phyloP scores from a whole-genome alignment of 2,113 vertebrate genomes.

The Otis tarda region DNA sequence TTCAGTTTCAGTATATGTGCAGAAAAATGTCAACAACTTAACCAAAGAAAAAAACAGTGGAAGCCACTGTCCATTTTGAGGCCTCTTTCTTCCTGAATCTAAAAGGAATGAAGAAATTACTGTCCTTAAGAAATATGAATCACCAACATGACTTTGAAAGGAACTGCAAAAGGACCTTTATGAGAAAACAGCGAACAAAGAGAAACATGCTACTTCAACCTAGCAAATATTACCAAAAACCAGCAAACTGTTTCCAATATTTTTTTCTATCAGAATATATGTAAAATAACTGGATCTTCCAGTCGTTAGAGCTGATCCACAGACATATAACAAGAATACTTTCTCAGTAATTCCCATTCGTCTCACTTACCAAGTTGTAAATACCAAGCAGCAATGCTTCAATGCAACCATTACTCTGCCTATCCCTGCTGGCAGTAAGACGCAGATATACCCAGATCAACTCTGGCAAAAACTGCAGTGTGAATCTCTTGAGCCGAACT shows the following conservation, averaged over 20 bases:
- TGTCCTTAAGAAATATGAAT: not conserved
- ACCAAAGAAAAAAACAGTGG: not conserved
- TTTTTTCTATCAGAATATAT: not conserved
- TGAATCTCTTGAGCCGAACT: conserved; percentile 91
- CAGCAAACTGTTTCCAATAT: not conserved
- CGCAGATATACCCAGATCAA: conserved; percentile 95
- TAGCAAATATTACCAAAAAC: not conserved
- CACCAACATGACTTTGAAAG: not conserved
- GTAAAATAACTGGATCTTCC: not conserved
- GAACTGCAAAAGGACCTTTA: not conserved
- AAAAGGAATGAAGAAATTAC: not conserved
- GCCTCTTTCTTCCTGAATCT: not conserved
- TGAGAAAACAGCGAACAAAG: not conserved
- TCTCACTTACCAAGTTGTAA: conserved; percentile 91
- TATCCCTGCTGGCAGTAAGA: conserved; percentile 89
- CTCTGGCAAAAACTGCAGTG: conserved; percentile 94
- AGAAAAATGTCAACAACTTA: not conserved
- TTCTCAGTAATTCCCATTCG: not conserved
- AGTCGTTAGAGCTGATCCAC: not conserved
- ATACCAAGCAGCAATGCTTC: conserved; percentile 95
- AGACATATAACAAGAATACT: not conserved
- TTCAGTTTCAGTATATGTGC: not conserved
- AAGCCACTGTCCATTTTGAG: not conserved
- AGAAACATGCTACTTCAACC: not conserved
- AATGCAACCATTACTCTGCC: conserved; percentile 96